phyloP scores from a whole-genome alignment of 2,113 vertebrate species.

The Colinus virginianus region DNA sequence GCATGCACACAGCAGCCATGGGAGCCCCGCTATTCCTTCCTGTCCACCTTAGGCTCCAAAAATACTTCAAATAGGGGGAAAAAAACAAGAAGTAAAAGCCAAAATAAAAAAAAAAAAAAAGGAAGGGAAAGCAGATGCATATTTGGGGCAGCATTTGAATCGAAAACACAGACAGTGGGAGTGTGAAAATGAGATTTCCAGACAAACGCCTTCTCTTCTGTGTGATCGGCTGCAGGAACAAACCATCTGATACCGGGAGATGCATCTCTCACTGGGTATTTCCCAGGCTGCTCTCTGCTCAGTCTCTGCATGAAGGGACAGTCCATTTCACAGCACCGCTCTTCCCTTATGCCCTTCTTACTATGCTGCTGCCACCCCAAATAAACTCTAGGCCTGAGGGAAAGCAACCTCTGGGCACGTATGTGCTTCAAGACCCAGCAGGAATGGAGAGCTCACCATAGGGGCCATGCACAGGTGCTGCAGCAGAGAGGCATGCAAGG shows the following conservation, averaged over 20 bases:
- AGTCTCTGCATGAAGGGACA: background rate
- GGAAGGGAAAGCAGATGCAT: conserved; percentile 34
- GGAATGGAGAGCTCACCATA: background rate
- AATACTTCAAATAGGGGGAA: background rate
- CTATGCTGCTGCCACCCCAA: background rate
- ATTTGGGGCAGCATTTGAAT: conserved; percentile 30
- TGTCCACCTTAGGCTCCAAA: background rate
- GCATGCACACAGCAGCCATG: background rate
- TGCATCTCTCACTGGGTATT: background rate
- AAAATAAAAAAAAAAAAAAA: background rate
- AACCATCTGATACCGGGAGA: background rate
- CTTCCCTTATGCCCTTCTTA: background rate
- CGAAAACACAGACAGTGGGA: conserved; percentile 29
- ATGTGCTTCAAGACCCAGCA: background rate
- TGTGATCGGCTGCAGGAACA: conserved; percentile 20
- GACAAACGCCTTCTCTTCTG: conserved; percentile 1
- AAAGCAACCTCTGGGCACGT: background rate
- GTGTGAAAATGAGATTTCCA: conserved; percentile 55
- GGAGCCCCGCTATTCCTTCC: background rate
- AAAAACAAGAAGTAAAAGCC: background rate
- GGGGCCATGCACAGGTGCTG: accelerated
- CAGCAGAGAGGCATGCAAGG: background rate
- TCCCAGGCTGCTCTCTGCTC: background rate
- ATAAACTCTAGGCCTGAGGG: background rate
- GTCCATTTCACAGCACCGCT: background rate